These are phyloP conservation scores for Coecobrya sp. DNA, from an alignment of 2,888 invertebrate genomes.

Conservation along the genomic window DNA sequence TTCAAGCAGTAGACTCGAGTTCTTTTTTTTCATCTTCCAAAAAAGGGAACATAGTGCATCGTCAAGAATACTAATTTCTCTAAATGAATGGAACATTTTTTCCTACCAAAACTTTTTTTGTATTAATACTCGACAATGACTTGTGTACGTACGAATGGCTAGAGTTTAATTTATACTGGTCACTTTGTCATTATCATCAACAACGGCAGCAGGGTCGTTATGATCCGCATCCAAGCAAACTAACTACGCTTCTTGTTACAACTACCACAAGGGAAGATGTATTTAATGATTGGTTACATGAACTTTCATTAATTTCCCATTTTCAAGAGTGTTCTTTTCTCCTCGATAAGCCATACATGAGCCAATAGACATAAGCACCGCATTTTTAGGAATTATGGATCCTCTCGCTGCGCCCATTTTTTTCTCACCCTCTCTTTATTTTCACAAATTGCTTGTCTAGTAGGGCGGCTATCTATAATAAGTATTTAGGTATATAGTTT, in stretches of 20 bases:
- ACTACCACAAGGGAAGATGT: neutral
- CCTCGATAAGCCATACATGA: neutral
- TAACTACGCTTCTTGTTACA: constrained; percentile 15
- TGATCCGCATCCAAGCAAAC: constrained; percentile 31
- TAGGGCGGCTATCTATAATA: neutral
- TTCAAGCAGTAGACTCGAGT: constrained; percentile 19
- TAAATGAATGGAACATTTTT: constrained; percentile 53
- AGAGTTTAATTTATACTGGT: constrained; percentile 64
- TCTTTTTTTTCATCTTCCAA: constrained; percentile 28
- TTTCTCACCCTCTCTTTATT: constrained; percentile 11
- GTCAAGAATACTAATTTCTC: constrained; percentile 73
- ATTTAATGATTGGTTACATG: constrained; percentile 68
- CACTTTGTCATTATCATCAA: constrained; percentile 60
- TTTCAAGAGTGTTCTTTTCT: constrained; percentile 44
- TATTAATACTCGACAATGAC: constrained; percentile 4
- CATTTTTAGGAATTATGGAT: neutral
- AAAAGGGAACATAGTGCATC: constrained; percentile 22
- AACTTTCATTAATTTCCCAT: constrained; percentile 69
- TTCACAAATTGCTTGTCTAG: constrained; percentile 35
- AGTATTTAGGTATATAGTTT: neutral
- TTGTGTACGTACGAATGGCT: neutral
- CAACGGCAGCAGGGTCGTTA: constrained; percentile 12
- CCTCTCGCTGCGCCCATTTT: neutral
- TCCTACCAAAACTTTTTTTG: constrained; percentile 10
- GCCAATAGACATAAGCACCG: neutral